A percentile compares a stretch with the other conserved stretches of the same genome.
Evolutionary conservation across 2,797 vertebrate species (phyloP).

Genomic region (Falco biarmicus): DNA sequence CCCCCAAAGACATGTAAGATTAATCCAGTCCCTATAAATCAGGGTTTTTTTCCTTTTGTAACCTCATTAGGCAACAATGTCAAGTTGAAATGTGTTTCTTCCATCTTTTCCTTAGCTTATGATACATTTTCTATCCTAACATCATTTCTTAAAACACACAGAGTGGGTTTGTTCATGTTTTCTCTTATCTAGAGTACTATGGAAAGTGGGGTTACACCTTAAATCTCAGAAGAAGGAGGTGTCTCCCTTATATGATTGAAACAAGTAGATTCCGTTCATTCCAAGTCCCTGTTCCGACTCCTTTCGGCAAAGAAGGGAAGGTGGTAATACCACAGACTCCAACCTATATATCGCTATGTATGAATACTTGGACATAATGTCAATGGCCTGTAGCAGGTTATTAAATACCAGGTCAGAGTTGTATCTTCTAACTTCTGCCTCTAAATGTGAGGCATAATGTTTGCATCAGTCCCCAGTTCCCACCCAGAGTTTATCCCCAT

Average conservation of each 20-base stretch:
- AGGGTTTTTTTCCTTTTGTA: accelerated
- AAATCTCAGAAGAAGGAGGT: not conserved
- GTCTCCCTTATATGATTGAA: not conserved
- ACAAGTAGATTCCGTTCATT: not conserved
- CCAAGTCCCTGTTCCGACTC: not conserved
- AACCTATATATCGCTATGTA: not conserved
- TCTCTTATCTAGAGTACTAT: not conserved
- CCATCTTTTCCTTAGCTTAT: not conserved
- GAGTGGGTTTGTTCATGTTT: not conserved
- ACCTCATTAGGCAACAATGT: not conserved
- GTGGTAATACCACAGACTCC: not conserved
- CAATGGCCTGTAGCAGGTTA: not conserved
- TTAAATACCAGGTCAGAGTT: not conserved
- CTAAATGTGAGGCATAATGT: not conserved
- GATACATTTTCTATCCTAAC: not conserved
- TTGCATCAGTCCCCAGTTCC: not conserved
- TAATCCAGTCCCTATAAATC: not conserved
- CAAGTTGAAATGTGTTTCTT: not conserved
- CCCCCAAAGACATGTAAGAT: not conserved
- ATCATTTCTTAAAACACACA: not conserved
- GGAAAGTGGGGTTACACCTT: not conserved
- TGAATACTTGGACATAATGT: not conserved
- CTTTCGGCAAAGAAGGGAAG: not conserved
- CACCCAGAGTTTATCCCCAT: accelerated
- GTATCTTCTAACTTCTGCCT: not conserved